phyloP scores from a whole-genome alignment of 53 echinoderm and acorn worm species.

The Astropecten irregularis region DNA sequence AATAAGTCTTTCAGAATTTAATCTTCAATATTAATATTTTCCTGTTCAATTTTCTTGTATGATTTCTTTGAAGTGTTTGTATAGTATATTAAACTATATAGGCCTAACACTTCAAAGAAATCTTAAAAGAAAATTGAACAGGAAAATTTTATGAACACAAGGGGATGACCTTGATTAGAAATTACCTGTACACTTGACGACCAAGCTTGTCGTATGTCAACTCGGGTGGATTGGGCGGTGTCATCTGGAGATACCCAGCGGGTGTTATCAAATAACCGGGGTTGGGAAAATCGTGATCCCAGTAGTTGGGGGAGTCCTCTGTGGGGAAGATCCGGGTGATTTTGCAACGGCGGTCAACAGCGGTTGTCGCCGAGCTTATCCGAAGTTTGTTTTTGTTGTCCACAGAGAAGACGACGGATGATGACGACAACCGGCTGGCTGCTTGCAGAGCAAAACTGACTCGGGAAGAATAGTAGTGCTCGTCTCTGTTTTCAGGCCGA shows the following conservation, averaged over 20 bases:
- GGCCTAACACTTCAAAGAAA: too few relatives aligned
- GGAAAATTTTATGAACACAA: too few relatives aligned
- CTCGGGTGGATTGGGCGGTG: neutral
- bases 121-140: too few relatives aligned
- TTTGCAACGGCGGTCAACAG: conserved; percentile 14
- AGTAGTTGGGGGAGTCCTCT: conserved; percentile 38
- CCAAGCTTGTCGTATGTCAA: conserved; percentile 17
- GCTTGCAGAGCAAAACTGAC: conserved; percentile 22
- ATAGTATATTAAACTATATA: too few relatives aligned
- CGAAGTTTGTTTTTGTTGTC: conserved; percentile 69
- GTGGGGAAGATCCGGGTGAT: conserved; percentile 41
- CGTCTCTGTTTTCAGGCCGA: neutral
- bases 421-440: neutral
- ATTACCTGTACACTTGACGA: conserved; percentile 10
- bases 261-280: conserved; percentile 64
- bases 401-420: neutral
- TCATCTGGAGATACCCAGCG: conserved; percentile 58
- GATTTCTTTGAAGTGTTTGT: too few relatives aligned
- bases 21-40: too few relatives aligned
- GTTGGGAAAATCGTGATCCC: conserved; percentile 67
- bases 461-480: conserved; percentile 34
- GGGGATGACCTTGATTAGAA: too few relatives aligned
- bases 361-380: conserved; percentile 26
- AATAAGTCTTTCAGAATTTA: too few relatives aligned
- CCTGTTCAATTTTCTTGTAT: too few relatives aligned